Percentiles rank a stretch among this genome's conserved stretches.
Conservation (phyloP, 2,113 vertebrate species). For the Stictonetta naevosa region DNA sequence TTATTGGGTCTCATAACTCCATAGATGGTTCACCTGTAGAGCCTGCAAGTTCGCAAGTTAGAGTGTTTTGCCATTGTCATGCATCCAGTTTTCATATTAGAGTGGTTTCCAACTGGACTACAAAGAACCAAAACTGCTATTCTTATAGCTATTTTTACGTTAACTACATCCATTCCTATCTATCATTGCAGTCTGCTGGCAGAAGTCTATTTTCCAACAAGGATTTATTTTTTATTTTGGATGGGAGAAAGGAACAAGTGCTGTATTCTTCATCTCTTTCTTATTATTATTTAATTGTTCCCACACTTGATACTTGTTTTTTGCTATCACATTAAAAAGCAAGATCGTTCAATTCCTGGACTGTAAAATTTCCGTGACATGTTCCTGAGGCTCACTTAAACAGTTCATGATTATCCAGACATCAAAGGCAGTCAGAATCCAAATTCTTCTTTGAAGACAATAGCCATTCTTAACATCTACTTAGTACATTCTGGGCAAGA, state of each 20-base stretch:
- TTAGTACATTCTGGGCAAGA: neutral
- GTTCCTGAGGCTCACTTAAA: neutral
- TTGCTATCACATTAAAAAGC: neutral
- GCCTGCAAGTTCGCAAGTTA: conserved; percentile 13
- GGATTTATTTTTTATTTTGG: neutral
- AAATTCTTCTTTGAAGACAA: neutral
- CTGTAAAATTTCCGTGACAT: neutral
- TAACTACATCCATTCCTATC: neutral
- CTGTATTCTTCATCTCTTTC: neutral
- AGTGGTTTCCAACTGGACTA: conserved; percentile 18
- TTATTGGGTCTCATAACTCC: conserved; percentile 50
- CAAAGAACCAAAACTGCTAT: conserved; percentile 30
- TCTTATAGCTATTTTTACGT: conserved; percentile 34
- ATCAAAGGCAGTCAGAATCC: neutral
- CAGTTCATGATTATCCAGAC: neutral
- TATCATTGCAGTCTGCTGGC: neutral
- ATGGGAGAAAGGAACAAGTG: neutral
- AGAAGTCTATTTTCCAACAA: neutral
- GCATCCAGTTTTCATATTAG: conserved; percentile 37
- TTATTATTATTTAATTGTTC: conserved; percentile 33
- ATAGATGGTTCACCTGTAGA: conserved; percentile 42
- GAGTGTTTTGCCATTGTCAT: conserved; percentile 25
- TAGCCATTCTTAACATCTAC: neutral
- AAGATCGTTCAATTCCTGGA: neutral
- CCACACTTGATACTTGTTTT: conserved; percentile 23